These are phyloP conservation scores for Bruchidius siliquastri DNA, from an alignment of 2,888 invertebrate species.

Conservation along the genomic window DNA sequence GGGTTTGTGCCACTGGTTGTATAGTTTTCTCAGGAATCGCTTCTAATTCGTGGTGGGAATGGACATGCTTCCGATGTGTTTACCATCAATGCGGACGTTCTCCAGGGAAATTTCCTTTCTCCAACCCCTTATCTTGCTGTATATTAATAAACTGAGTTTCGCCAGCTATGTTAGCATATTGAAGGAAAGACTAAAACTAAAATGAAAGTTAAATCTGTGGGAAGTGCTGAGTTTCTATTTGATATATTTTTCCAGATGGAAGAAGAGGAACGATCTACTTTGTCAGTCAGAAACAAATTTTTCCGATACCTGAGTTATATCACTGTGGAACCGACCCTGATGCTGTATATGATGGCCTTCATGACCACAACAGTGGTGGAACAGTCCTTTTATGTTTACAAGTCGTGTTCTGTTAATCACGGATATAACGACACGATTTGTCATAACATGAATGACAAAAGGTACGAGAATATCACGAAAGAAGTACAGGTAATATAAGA, in stretches of 20 bases:
- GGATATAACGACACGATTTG: conserved; percentile 65
- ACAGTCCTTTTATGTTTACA: conserved; percentile 72
- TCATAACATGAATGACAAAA: conserved; percentile 54
- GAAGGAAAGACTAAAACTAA: too few species aligned
- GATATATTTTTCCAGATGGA: conserved; percentile 21
- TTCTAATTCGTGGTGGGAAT: too few species aligned
- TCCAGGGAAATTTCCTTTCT: too few species aligned
- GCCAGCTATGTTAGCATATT: too few species aligned
- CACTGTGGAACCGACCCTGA: conserved; percentile 82
- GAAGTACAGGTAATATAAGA: conserved; percentile 60
- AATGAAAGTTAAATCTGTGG: too few species aligned
- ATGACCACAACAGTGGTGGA: conserved; percentile 78
- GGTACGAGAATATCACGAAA: conserved; percentile 57
- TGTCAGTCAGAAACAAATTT: conserved; percentile 13
- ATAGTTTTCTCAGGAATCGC: too few species aligned
- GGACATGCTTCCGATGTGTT: too few species aligned
- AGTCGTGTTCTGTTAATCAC: conserved; percentile 72
- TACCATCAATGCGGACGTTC: too few species aligned
- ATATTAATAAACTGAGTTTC: too few species aligned
- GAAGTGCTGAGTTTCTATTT: too few species aligned
- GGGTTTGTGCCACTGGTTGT: too few species aligned
- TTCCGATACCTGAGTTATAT: conserved; percentile 43
- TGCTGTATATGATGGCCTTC: conserved; percentile 83
- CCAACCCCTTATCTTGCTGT: too few species aligned
- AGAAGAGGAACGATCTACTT: conserved; percentile 11